Percentiles rank a stretch among this genome's conserved stretches.
Evolutionary conservation across 2,888 invertebrate species (phyloP).

Genomic region (Tetragonisca angustula): DNA sequence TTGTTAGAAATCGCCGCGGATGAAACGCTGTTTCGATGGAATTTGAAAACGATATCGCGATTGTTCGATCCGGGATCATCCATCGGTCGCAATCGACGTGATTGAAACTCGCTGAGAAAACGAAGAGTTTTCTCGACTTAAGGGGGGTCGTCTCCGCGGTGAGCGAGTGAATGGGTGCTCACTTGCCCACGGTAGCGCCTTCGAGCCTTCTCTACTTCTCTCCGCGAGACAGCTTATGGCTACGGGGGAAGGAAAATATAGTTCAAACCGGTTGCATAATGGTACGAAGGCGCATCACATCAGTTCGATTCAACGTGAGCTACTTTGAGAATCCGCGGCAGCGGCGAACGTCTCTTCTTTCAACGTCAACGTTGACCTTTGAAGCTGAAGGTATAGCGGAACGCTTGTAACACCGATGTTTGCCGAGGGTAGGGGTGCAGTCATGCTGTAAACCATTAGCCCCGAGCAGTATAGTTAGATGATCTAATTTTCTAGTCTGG

Average conservation of each 20-base stretch:
- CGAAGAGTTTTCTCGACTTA: constrained; percentile 35
- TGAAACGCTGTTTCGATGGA: constrained; percentile 15
- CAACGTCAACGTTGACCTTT: constrained; percentile 64
- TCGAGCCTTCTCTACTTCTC: constrained; percentile 50
- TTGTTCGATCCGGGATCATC: constrained; percentile 1
- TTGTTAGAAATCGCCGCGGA: background rate
- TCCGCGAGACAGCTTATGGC: constrained; percentile 18
- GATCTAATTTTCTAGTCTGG: constrained; percentile 52
- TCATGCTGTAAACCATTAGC: constrained; percentile 27
- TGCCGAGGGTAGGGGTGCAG: constrained; percentile 58
- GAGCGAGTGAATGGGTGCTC: constrained; percentile 65
- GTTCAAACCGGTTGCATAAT: constrained; percentile 69
- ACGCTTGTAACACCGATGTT: constrained; percentile 19
- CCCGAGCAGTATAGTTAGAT: constrained; percentile 33
- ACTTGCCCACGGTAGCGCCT: constrained; percentile 63
- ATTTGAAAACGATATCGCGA: constrained; percentile 43
- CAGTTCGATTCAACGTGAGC: constrained; percentile 28
- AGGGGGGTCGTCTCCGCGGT: constrained; percentile 39
- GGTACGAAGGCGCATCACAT: constrained; percentile 60
- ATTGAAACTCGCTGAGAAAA: constrained; percentile 10
- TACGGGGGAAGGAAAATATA: constrained; percentile 66
- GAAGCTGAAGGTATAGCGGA: constrained; percentile 23
- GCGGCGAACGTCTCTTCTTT: constrained; percentile 49
- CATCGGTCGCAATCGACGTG: constrained; percentile 18
- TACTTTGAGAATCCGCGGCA: constrained; percentile 50